These are phyloP conservation scores for Lissocephala sabroskyi DNA, from an alignment of 2,888 invertebrate species.

Conservation along the genomic window DNA sequence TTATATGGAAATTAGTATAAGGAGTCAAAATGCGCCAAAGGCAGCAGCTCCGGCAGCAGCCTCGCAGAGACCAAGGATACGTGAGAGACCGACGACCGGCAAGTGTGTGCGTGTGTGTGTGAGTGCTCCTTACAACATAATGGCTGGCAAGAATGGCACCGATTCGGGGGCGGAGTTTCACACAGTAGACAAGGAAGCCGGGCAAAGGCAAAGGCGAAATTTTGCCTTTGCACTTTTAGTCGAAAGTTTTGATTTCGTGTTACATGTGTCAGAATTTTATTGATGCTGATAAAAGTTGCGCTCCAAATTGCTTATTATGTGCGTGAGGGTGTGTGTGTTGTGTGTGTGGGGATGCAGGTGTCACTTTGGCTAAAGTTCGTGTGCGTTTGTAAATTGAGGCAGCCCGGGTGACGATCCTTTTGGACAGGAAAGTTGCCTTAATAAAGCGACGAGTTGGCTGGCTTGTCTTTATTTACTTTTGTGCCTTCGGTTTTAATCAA, in stretches of 20 bases:
- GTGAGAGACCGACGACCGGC: background rate
- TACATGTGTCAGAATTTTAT: constrained; percentile 65
- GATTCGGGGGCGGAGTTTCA: background rate
- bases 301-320: constrained; percentile 58
- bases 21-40: constrained; percentile 62
- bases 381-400: background rate
- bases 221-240: constrained; percentile 63
- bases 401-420: background rate
- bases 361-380: background rate
- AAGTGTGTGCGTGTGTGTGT: too few relatives aligned
- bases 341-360: constrained; percentile 5
- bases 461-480: too few relatives aligned
- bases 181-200: constrained; percentile 7
- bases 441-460: too few relatives aligned
- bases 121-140: too few relatives aligned
- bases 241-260: constrained; percentile 64
- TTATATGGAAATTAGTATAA: constrained; percentile 67
- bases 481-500: too few relatives aligned
- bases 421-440: too few relatives aligned
- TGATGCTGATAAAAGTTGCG: constrained; percentile 62
- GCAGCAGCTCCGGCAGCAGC: constrained; percentile 40
- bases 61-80: background rate
- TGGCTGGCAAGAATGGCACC: too few relatives aligned
- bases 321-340: constrained; percentile 26
- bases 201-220: constrained; percentile 15